A percentile compares a stretch with the other conserved stretches of the same genome.
These are phyloP conservation scores for Forbesichthys agassizii DNA, from an alignment of 2,113 vertebrate species.

Conservation along the genomic window DNA sequence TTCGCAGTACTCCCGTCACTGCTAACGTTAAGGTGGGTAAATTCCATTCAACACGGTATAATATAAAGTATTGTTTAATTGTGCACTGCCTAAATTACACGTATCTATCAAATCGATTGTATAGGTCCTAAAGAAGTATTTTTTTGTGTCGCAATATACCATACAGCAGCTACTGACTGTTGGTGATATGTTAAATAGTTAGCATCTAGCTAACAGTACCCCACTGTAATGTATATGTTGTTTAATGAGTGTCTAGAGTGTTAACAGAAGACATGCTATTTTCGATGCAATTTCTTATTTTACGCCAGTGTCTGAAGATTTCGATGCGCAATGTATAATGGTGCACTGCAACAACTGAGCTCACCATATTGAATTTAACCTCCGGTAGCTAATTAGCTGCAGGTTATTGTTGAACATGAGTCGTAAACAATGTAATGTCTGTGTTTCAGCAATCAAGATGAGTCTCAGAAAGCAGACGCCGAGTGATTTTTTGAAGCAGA, in stretches of 20 bases:
- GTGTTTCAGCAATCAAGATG: slow-evolving; percentile 77
- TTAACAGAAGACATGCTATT: background rate
- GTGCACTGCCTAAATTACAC: no score
- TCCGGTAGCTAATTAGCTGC: no score
- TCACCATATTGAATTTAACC: no score
- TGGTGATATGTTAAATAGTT: no score
- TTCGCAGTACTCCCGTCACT: background rate
- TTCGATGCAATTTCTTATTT: background rate
- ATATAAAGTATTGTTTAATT: background rate
- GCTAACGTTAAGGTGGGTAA: slow-evolving; percentile 46
- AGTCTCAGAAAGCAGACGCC: slow-evolving; percentile 97
- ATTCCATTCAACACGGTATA: background rate
- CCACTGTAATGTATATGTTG: no score
- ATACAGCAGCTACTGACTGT: no score
- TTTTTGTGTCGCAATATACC: no score
- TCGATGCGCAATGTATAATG: background rate
- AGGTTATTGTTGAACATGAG: slow-evolving; percentile 9
- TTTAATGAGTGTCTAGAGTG: no score
- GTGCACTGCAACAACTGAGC: no score
- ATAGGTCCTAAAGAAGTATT: no score
- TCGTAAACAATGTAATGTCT: background rate
- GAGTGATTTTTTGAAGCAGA: slow-evolving; percentile 98
- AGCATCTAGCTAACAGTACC: background rate
- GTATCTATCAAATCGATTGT: no score
- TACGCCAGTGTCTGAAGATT: background rate